Evolutionary conservation across 1,140 invertebrate species (phyloP).

Genomic region (Nasonia vitripennis): DNA sequence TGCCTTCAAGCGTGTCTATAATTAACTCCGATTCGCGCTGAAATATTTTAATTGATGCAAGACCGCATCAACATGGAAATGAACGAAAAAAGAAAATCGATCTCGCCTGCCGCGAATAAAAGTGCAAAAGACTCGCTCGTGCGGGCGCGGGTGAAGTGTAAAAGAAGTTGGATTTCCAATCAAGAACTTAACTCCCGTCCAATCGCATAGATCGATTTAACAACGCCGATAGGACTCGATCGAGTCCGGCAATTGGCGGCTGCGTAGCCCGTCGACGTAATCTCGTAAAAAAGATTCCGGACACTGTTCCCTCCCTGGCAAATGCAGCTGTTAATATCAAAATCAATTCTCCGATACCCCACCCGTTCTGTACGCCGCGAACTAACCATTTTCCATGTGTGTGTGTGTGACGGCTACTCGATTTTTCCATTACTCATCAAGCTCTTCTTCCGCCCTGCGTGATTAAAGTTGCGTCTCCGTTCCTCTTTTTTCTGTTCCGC

Average conservation of each 20-base stretch:
- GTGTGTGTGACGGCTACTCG: neutral
- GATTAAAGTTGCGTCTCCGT: neutral
- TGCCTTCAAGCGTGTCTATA: too few species aligned
- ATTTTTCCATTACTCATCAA: neutral
- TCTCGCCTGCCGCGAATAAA: neutral
- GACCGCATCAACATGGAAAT: neutral
- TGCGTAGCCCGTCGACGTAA: neutral
- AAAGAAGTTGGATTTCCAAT: neutral
- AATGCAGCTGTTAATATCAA: slow-evolving; percentile 4
- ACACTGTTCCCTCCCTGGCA: neutral
- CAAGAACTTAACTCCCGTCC: slow-evolving; percentile 2
- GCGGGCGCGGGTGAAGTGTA: neutral
- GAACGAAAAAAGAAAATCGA: neutral
- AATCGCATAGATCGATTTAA: slow-evolving; percentile 1
- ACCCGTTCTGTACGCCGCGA: neutral
- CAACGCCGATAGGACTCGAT: neutral
- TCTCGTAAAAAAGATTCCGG: neutral
- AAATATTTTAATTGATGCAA: neutral
- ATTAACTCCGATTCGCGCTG: too few species aligned
- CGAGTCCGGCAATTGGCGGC: neutral
- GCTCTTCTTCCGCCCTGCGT: neutral
- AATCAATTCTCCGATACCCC: neutral
- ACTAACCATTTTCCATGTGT: neutral
- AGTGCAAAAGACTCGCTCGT: neutral
- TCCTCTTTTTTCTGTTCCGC: neutral